Base-by-base conservation (phyloP, 2,888 invertebrate genomes). In the Nephrotoma guestfalica region DNA sequence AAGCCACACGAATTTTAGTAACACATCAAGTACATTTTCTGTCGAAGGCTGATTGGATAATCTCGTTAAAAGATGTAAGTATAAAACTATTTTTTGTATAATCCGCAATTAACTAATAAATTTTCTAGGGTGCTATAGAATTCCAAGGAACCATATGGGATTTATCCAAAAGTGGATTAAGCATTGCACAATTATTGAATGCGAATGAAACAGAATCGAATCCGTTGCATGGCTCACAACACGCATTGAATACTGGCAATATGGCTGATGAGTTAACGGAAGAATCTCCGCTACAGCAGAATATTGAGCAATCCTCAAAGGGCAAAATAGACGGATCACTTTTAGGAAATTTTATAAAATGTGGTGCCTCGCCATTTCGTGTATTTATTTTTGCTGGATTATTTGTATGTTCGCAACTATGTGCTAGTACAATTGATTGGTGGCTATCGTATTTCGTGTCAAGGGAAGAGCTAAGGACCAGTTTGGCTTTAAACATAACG, bases 21-120 rank as follows among this genome's bases (percentile, higher is more conserved):
- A 96, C 96, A 0, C 96, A 96, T 92, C 96, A 96, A 90, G 92
- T 95, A 2, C 95, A 96, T 89, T 94, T 94, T 88, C 90, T 94
- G 30, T 93, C 93, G 87, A 90, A 92, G 88, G 94, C 93, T 1
- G 93, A 94, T 90, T 91, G 92, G 85, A 93, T 94, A 51, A 89
- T 94, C 42, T 91, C 94, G 86, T 89, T 95, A 13, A 92, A 93
- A 87, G 93, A 94, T 89, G 94, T 94, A 91, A 91, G 51, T 15
- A 15, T 15, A 11, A 0, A 43, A 43, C 11, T 2, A 11, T 43
- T 6, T 9, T 43, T 43, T 43, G 0, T n/a, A 41, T 15, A 41
- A 0, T 83, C 9, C 86, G 88, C 92, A 0, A 3, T 86, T 86
- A 71, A 15, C n/a, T 40, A 45, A 84, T 86, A 86, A 88, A 92